Evolutionary conservation across 2,113 vertebrate species (phyloP).

Genomic region (Oreochromis aureus): DNA sequence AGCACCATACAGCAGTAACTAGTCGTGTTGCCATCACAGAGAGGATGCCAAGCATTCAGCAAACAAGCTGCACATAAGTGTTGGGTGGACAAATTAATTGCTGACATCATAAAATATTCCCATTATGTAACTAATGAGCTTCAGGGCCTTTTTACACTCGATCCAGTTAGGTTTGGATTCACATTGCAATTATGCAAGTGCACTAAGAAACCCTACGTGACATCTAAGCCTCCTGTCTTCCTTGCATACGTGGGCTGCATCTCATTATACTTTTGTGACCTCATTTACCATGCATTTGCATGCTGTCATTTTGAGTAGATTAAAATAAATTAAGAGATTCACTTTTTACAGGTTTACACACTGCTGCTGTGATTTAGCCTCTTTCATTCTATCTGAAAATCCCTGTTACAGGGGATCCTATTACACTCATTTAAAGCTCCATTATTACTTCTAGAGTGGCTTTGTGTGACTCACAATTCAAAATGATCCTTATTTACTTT

Average conservation of each 20-base stretch:
- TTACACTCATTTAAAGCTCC: neutral
- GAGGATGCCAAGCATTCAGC: neutral
- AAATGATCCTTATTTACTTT: neutral
- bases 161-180: neutral
- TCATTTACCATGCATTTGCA: neutral
- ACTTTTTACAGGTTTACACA: neutral
- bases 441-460: rapidly evolving
- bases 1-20: neutral
- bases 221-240: neutral
- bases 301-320: neutral
- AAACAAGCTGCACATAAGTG: neutral
- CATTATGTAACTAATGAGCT: neutral
- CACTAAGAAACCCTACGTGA: neutral
- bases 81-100: neutral
- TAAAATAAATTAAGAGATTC: neutral
- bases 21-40: neutral
- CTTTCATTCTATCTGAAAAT: neutral
- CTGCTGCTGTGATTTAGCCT: neutral
- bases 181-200: neutral
- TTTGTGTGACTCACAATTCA: neutral
- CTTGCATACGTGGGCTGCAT: neutral
- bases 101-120: neutral
- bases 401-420: neutral
- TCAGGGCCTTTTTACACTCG: neutral
- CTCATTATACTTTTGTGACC: rapidly evolving